These are phyloP conservation scores for Andricus quercusramuli DNA, from an alignment of 2,888 invertebrate genomes.

Conservation along the genomic window DNA sequence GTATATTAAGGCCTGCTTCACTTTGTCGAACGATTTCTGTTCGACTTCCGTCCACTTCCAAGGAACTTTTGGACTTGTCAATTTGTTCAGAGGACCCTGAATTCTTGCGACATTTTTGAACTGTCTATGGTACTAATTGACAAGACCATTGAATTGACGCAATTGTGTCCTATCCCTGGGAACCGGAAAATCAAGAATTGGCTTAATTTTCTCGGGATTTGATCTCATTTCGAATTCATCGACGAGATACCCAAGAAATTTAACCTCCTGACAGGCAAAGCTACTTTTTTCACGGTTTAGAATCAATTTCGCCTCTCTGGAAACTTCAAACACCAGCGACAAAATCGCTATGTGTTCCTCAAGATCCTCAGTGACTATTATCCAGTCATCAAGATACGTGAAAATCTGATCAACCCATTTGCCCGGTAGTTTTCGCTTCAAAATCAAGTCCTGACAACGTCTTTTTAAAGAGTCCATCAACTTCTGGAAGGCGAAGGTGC, in stretches of 20 bases:
- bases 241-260: too few species aligned
- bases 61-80: conserved; percentile 46
- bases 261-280: too few species aligned
- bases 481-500: not conserved
- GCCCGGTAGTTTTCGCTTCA: too few species aligned
- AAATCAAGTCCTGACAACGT: not conserved
- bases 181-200: not conserved
- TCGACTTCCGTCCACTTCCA: conserved; percentile 51
- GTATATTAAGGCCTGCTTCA: not conserved
- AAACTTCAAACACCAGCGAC: too few species aligned
- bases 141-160: conserved; percentile 47
- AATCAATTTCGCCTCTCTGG: too few species aligned
- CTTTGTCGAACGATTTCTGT: conserved; percentile 47
- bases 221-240: too few species aligned
- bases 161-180: not conserved
- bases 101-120: conserved; percentile 44
- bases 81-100: conserved; percentile 32
- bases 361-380: conserved; percentile 44
- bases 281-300: too few species aligned
- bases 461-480: conserved; percentile 48
- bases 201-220: too few species aligned
- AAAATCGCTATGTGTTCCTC: not conserved
- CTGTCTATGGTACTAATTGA: conserved; percentile 55
- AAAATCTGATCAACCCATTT: conserved; percentile 32
- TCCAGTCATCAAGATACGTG: conserved; percentile 49